Evolutionary conservation across 1,140 invertebrate species (phyloP).

Genomic region (Agrypnia vestita): DNA sequence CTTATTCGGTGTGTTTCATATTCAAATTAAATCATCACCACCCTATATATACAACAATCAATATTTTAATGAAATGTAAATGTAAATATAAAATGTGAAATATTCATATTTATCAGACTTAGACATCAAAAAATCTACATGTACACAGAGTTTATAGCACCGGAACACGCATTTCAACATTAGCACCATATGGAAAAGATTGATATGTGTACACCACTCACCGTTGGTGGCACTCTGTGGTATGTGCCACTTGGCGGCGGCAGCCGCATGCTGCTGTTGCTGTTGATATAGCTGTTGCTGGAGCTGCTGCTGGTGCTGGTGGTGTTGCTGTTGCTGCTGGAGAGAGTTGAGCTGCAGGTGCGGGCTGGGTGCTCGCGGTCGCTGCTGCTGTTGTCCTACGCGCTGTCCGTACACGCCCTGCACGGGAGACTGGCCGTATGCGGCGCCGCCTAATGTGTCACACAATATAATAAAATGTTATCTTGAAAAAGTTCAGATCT

Average conservation of each 20-base stretch:
- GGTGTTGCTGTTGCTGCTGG: conserved; percentile 56
- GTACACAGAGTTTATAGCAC: too few relatives aligned
- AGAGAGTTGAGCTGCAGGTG: conserved; percentile 60
- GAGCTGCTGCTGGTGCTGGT: conserved; percentile 57
- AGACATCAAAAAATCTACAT: too few relatives aligned
- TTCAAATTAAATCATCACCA: too few relatives aligned
- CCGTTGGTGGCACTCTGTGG: conserved; percentile 73
- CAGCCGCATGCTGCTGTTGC: conserved; percentile 54
- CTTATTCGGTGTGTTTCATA: too few relatives aligned
- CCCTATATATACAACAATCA: too few relatives aligned
- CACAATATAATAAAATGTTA: background rate
- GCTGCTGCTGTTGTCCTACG: conserved; percentile 29
- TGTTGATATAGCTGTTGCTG: conserved; percentile 54
- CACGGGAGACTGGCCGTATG: conserved; percentile 42
- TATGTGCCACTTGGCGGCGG: conserved; percentile 77
- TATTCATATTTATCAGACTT: too few relatives aligned
- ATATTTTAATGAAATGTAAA: too few relatives aligned
- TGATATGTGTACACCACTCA: background rate
- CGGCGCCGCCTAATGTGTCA: conserved; percentile 7
- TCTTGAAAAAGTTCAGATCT: background rate
- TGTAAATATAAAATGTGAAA: too few relatives aligned
- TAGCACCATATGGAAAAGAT: too few relatives aligned
- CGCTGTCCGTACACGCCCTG: conserved; percentile 54
- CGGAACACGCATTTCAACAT: too few relatives aligned
- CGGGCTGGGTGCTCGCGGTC: conserved; percentile 60